Base-by-base conservation (phyloP, 2,797 vertebrate genomes). In the Tinamus major region DNA sequence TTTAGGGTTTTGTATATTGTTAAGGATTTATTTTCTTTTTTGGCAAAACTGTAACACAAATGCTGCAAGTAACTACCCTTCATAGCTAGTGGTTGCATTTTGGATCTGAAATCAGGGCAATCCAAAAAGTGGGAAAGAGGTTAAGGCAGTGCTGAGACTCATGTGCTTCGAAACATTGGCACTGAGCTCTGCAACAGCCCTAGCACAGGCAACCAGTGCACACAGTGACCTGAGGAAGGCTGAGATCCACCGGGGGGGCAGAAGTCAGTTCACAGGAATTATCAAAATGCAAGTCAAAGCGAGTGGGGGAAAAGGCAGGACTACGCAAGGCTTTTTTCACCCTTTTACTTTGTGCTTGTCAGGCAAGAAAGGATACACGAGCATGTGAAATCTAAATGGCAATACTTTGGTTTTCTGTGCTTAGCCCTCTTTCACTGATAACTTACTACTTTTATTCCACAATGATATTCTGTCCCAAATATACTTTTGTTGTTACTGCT, bases 301-400 rank as follows among this genome's bases (percentile, higher is more conserved):
- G 65, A 92, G 37, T 69, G 46, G 79, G 79, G 90, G 48, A 17
- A 92, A 93, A 94, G 84, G 92, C 55, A 85, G 94, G 33, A 37
- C 8, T 4, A 37, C 16, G 59, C 35, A 18, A 27, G 29, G 29
- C 11, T 35, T 74, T 76, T 59, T 20, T 16, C 12, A 19, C 48
- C 44, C 70, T 70, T 80, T 80, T 4, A 3, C 26, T 75, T 53
- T 69, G 9, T 39, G 58, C n/a, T 59, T 62, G 51, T 80, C 92
- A 61, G 85, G 85, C 65, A 90, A 85, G 56, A 75, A 67, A 79
- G 26, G 83, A 63, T 17, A 44, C 4, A n/a, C 15, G 39, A 82
- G 63, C 91, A 71, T 7, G 8, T 58, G n/a, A 85, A 79, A 92
- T 48, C 65, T 70, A 19, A 91, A 80, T 39, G 51, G 51, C 21